Conservation (phyloP, 2,113 vertebrate genomes). For the Salvator merianae region DNA sequence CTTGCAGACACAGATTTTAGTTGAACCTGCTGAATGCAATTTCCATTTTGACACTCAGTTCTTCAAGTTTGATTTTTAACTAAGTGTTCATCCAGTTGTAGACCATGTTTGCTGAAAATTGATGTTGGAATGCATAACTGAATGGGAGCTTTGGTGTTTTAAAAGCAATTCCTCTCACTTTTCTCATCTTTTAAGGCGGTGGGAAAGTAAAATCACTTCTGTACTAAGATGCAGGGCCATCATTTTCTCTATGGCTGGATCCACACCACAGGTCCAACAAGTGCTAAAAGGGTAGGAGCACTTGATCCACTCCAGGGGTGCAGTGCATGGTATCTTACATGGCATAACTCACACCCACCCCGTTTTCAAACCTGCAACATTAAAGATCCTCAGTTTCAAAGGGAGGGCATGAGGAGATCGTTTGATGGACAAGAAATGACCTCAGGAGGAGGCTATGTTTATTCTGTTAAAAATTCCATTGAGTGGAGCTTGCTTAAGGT, state of each 20-base stretch:
- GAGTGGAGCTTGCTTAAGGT: too few relatives aligned
- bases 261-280: too few relatives aligned
- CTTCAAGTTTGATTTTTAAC: constrained; percentile 37
- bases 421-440: too few relatives aligned
- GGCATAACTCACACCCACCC: too few relatives aligned
- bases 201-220: neutral
- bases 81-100: neutral
- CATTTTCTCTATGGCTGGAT: constrained; percentile 14
- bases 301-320: too few relatives aligned
- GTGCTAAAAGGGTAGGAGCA: too few relatives aligned
- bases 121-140: neutral
- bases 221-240: neutral
- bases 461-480: too few relatives aligned
- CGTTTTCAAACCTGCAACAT: too few relatives aligned
- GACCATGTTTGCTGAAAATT: neutral
- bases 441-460: too few relatives aligned
- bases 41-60: constrained; percentile 41
- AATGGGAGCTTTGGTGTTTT: neutral
- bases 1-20: constrained; percentile 19
- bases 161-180: neutral
- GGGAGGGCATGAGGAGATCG: too few relatives aligned
- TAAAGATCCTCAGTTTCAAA: too few relatives aligned
- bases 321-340: too few relatives aligned
- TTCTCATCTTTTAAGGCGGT: constrained; percentile 2
- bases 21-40: constrained; percentile 26